Conservation (phyloP, 2,888 invertebrate species). For the Pelosia muscerda region DNA sequence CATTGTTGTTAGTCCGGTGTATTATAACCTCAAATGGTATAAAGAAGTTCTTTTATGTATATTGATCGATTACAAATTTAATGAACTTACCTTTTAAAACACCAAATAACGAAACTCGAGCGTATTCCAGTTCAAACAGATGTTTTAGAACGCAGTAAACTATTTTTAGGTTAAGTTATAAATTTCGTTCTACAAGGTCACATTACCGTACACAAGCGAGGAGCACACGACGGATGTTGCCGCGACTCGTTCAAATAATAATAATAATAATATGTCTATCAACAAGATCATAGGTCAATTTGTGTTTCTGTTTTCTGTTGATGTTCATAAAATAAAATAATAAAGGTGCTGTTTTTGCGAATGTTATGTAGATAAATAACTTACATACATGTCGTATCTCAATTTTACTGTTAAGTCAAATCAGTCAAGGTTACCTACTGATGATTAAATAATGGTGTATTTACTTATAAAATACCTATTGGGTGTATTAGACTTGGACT, state of each 20-base stretch:
- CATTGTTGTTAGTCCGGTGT: background rate
- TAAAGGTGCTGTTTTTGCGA: background rate
- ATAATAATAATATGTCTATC: background rate
- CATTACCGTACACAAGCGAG: background rate
- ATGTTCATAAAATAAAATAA: slow-evolving; percentile 1
- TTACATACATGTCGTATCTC: background rate
- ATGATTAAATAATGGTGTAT: too few species aligned
- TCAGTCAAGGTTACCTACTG: too few species aligned
- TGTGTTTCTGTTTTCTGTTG: background rate
- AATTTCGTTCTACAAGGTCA: slow-evolving; percentile 56
- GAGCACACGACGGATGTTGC: background rate
- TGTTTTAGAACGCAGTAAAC: slow-evolving; percentile 43
- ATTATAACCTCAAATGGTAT: slow-evolving; percentile 11
- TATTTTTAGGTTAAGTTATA: slow-evolving; percentile 65
- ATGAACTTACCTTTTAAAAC: slow-evolving; percentile 49
- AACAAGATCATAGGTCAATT: slow-evolving; percentile 1
- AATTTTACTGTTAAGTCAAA: background rate
- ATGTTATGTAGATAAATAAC: background rate
- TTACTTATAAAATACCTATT: too few species aligned
- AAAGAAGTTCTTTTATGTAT: background rate
- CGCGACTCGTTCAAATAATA: background rate
- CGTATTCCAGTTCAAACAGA: slow-evolving; percentile 37
- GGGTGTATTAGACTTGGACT: too few species aligned
- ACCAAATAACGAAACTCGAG: slow-evolving; percentile 27
- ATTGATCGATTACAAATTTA: slow-evolving; percentile 18